Conservation (phyloP, 1,140 invertebrate species). For the Mycetomoellerius zeteki region DNA sequence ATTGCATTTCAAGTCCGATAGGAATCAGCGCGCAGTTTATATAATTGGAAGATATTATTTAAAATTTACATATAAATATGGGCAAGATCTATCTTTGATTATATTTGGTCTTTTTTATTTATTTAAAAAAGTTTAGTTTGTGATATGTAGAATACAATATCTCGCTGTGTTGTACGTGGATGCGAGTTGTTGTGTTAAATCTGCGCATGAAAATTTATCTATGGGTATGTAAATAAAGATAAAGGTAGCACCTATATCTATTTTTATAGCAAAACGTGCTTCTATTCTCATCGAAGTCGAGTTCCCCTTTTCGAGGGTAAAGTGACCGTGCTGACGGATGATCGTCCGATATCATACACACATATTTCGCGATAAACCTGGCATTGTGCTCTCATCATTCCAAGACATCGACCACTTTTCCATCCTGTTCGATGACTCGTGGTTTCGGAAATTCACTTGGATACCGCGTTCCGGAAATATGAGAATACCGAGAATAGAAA, state of each 20-base stretch:
- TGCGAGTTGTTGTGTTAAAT: background rate
- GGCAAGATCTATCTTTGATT: too few species aligned
- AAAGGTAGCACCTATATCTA: conserved; percentile 15
- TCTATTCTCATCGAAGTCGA: conserved; percentile 2
- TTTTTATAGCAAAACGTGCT: conserved; percentile 14
- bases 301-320: conserved; percentile 11
- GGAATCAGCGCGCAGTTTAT: too few species aligned
- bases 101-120: too few species aligned
- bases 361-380: conserved; percentile 37
- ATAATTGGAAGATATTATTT: too few species aligned
- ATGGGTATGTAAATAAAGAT: conserved; percentile 15
- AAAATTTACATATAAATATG: too few species aligned
- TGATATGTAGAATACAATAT: background rate
- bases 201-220: background rate
- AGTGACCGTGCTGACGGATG: conserved; percentile 48
- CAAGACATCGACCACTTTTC: conserved; percentile 41
- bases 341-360: conserved; percentile 57
- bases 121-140: background rate
- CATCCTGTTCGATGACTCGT: conserved; percentile 40
- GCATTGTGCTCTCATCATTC: conserved; percentile 42
- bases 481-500: conserved; percentile 38
- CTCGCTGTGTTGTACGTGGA: background rate
- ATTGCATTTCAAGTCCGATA: too few species aligned
- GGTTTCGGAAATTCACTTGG: conserved; percentile 44
- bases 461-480: conserved; percentile 3